Evolutionary conservation across 2,797 vertebrate species (phyloP), one percentile per base, ranked within the genome.

Genomic region (Halcyon badia): DNA sequence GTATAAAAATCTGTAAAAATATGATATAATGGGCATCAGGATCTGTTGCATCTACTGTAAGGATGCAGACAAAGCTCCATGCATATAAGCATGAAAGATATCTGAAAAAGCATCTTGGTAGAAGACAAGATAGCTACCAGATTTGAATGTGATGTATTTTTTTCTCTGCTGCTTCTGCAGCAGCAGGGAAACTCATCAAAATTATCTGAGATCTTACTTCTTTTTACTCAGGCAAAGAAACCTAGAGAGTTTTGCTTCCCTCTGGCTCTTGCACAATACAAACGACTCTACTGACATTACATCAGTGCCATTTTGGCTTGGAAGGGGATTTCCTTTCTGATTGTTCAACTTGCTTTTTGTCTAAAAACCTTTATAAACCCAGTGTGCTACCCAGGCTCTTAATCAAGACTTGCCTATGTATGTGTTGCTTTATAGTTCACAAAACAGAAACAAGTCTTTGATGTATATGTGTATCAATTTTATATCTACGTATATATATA

Each of bases 381-480:
- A 48, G 7, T 13, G 30, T 49, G 20, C 10, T 85, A 77, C 8
- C 3, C 22, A 51, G 21, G 5, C 10, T 95, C 7, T 88, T 94
- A 71, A 69, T 71, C 57, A 93, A 86, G 28, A 19, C 5, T 42
- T 86, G 18, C 6, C 8, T 5, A 24, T 22, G 11, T 54, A 39
- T 15, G 5, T n/a, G 4, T 51, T 75, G 8, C 31, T 88, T 89
- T 41, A 39, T 13, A 75, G 44, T 65, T n/a, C 81, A 20, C 60
- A 72, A 86, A 79, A 42, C 15, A 76, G 70, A 87, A 58, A 70
- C 11, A 12, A 44, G 16, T 19, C 37, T 61, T 78, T 65, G 37
- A 39, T 5, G 0, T n/a, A 10, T 5, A 2, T 7, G 1, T 54
- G 8, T 44, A 1, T 13, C 26, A n/a, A 51, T 66, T 72, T 84